These are phyloP conservation scores for Cydia strobilella DNA, from an alignment of 1,140 invertebrate species.

Conservation along the genomic window DNA sequence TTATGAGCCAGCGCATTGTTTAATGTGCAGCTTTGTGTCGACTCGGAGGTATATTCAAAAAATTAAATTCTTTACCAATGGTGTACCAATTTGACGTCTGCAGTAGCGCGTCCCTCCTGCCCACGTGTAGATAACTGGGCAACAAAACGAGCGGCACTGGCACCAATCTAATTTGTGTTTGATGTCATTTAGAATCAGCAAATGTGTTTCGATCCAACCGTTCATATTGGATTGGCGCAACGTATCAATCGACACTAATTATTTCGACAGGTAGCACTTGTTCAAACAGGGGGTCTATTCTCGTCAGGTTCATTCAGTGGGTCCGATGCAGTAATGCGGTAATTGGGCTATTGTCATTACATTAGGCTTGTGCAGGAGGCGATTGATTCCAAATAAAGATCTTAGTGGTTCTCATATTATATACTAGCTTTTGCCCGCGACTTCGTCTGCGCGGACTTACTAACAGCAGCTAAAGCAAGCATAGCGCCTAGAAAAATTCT, in stretches of 20 bases:
- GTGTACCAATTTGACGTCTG: background rate
- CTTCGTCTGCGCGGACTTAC: too few species aligned
- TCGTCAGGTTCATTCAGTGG: too few species aligned
- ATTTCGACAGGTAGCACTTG: background rate
- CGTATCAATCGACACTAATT: background rate
- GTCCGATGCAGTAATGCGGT: too few species aligned
- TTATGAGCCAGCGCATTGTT: slow-evolving; percentile 4
- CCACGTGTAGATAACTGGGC: too few species aligned
- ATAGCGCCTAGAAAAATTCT: too few species aligned
- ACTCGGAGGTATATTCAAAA: background rate
- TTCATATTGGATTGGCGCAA: background rate
- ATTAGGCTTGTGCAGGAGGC: too few species aligned
- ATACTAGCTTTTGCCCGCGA: too few species aligned
- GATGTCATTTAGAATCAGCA: background rate
- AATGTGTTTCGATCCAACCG: background rate
- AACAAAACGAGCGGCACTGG: too few species aligned
- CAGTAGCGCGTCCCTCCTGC: background rate
- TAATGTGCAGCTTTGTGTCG: slow-evolving; percentile 11
- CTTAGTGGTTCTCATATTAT: too few species aligned
- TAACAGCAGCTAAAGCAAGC: too few species aligned
- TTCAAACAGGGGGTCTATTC: background rate
- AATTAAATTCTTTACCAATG: background rate
- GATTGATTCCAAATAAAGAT: too few species aligned
- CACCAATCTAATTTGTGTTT: background rate
- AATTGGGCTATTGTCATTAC: too few species aligned